A percentile compares a stretch with the other conserved stretches of the same genome.
phyloP scores from a whole-genome alignment of 92 coral and sea anemone genomes.

The Siderastrea siderea region DNA sequence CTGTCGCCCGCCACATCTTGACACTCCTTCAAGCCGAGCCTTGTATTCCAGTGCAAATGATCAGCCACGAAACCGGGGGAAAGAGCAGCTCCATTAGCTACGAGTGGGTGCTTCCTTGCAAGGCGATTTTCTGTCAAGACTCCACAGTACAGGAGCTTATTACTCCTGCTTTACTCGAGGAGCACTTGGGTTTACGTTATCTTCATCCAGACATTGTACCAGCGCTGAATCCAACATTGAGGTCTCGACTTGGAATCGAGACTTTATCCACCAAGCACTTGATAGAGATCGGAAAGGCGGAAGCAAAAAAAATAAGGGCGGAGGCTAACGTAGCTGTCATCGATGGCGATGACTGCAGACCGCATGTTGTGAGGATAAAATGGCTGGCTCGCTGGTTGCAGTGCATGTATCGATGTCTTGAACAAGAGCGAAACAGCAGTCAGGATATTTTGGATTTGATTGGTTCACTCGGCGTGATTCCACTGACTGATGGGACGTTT shows the following conservation, averaged over 20 bases:
- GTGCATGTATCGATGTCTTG: conserved; percentile 86
- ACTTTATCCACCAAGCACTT: conserved; percentile 82
- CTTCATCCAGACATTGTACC: conserved; percentile 74
- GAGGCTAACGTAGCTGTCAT: not conserved
- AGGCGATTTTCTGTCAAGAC: conserved; percentile 82
- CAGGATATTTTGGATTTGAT: conserved; percentile 79
- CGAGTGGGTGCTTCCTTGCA: conserved; percentile 85
- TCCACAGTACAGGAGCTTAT: conserved; percentile 52
- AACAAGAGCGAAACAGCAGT: conserved; percentile 91
- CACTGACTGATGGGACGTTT: conserved; percentile 76
- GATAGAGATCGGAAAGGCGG: conserved; percentile 82
- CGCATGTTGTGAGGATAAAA: conserved; percentile 9
- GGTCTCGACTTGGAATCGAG: conserved; percentile 84
- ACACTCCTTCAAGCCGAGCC: conserved; percentile 77
- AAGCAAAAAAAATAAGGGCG: conserved; percentile 44
- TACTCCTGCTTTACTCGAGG: conserved; percentile 69
- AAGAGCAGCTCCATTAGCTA: not conserved
- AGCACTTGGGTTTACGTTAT: conserved; percentile 81
- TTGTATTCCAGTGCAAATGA: conserved; percentile 77
- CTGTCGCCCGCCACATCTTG: conserved; percentile 84
- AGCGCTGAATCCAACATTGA: conserved; percentile 82
- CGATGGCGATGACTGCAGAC: not conserved
- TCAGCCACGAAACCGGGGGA: conserved; percentile 6
- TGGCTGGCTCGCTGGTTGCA: conserved; percentile 93
- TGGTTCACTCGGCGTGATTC: conserved; percentile 72